Evolutionary conservation across 2,113 vertebrate genomes (phyloP), one percentile per base, ranked within the genome.

Genomic region (Verasper variegatus): DNA sequence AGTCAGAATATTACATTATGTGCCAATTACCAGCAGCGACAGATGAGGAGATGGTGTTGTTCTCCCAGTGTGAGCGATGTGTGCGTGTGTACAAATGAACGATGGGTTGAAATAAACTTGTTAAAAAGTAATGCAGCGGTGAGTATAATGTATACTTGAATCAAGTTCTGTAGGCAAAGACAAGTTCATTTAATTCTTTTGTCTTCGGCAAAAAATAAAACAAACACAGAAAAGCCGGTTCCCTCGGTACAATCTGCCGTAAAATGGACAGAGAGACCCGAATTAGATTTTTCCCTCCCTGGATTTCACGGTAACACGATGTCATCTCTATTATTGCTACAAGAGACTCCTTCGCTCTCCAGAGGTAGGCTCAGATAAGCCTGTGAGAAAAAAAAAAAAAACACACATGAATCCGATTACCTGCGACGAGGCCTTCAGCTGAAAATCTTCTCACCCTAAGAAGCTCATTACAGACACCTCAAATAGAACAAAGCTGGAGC

Each of bases 401-500:
- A 77, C 31, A 31, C n/a, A 84, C 76, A 67, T 67, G 67, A 84
- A 88, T 77, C 65, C 51, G 81, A 88, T 91, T 81, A 77, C 71
- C 69, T 78, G 74, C 55, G 81, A 86, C 79, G 77, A 76, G 68
- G 62, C 55, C 49, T 74, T 12, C 26, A 63, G 71, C 71, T 63
- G 40, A 65, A 75, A 85, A 80, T 88, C 75, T 72, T 77, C 78
- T 88, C 70, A 65, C 26, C 59, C 74, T 52, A 83, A 83, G 83
- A 85, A 81, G 60, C 84, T 76, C 68, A 83, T 88, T 83, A 78
- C 13, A 69, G 62, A 83, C 45, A 49, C 78, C 59, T 54, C 71
- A 37, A 73, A 68, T 64, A 59, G 68, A 18, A 54, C 21, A 67
- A 13, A 35, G 66, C 51, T 2, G 10, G 0, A 26, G 52, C 35